Conservation (phyloP, 2,888 invertebrate species). For the Hofmannophila pseudospretella region DNA sequence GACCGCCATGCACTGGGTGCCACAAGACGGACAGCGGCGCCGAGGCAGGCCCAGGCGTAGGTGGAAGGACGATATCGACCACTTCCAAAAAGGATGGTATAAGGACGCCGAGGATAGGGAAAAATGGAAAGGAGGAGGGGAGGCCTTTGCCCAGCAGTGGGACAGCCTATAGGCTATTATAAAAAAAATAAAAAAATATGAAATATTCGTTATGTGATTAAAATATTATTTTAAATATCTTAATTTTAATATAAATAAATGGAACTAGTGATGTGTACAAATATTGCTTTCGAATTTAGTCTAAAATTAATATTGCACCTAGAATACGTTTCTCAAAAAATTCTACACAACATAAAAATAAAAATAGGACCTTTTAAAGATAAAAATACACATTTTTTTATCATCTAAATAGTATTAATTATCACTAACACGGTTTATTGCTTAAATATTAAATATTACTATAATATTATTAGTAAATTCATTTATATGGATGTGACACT, state of each 20-base stretch:
- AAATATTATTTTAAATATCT: neutral
- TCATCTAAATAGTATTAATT: slow-evolving; percentile 41
- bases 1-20: too few species aligned
- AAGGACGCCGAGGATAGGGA: too few species aligned
- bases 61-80: too few species aligned
- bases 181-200: neutral
- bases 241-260: slow-evolving; percentile 6
- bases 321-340: slow-evolving; percentile 22
- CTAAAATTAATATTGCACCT: slow-evolving; percentile 68
- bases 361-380: slow-evolving; percentile 12
- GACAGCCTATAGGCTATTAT: too few species aligned
- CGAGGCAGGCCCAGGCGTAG: too few species aligned
- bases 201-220: neutral
- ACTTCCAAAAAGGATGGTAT: too few species aligned
- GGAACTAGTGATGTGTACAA: slow-evolving; percentile 55
- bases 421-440: slow-evolving; percentile 70
- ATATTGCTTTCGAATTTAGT: slow-evolving; percentile 59
- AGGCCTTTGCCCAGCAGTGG: too few species aligned
- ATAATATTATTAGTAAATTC: slow-evolving; percentile 59
- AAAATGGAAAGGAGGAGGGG: too few species aligned
- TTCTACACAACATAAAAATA: slow-evolving; percentile 11
- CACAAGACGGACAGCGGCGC: too few species aligned
- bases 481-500: slow-evolving; percentile 52
- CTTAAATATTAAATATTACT: slow-evolving; percentile 49
- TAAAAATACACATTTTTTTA: slow-evolving; percentile 20